Evolutionary conservation across 2,797 vertebrate species (phyloP), one percentile per base, ranked within the genome.

Genomic region (Parambassis ranga): DNA sequence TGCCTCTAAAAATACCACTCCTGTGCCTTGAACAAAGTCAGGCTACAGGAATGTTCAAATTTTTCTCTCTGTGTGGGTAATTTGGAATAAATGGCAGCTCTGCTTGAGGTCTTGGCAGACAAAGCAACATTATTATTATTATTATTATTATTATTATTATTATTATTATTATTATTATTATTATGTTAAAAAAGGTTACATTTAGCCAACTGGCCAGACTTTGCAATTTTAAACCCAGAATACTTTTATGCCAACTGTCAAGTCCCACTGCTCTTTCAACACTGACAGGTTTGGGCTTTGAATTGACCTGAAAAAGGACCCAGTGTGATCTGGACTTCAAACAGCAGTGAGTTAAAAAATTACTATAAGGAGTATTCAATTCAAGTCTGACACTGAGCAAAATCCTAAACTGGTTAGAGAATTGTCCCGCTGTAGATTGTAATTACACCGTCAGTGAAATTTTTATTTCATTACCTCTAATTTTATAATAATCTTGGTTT

Each of bases 301-400:
- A 70, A 49, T 22, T 37, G 37, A 65, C 30, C 60, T 41, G 0
- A 46, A 72, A 75, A 57, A 75, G 75, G 60, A 22, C 30, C 22
- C 31, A 31, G 35, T 35, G 31, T 22, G 23, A 57, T 58, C 23
- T 14, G 44, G 47, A 43, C 18, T 64, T 48, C 6, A 57, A 18
- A 16, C 26, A 24, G 14, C 13, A 0, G 5, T 26, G 35, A 57
- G 28, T 10, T 3, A 6, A 51, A 52, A 35, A 22, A 41, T 28
- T 15, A 11, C 39, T 48, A 5, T 11, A 3, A n/a, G 41, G 15
- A 33, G 9, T 2, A 2, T 22, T 41, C 32, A 23, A 30, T 15
- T 57, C 10, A 11, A n/a, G 6, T 38, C 51, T 5, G 10, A 15
- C 14, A 26, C 22, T 19, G 7, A 53, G 19, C 22, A 52, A 39